A percentile compares a stretch with the other conserved stretches of the same genome.
phyloP scores from a whole-genome alignment of 2,888 invertebrate species.

The Caenorhabditis sulstoni region DNA sequence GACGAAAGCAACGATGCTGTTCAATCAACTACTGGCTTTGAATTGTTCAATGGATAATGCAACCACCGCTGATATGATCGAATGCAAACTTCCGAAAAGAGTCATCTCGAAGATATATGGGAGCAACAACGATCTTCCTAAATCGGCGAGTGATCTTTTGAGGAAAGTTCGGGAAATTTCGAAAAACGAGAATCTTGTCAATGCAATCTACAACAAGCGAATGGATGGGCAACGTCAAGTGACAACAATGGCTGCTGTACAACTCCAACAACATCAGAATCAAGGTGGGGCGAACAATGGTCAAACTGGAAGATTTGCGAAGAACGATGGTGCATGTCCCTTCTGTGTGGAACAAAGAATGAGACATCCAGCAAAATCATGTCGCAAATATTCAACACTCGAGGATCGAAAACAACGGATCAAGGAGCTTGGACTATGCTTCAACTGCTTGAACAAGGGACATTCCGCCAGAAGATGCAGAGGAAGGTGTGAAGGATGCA shows the following conservation, averaged over 20 bases:
- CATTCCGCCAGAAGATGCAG: background rate
- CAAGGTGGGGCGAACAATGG: too few relatives aligned
- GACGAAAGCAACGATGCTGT: background rate
- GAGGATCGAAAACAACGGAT: background rate
- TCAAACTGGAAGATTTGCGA: too few relatives aligned
- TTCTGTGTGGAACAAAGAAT: conserved; percentile 12
- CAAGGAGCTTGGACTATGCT: background rate
- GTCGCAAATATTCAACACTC: background rate
- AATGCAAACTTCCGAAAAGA: background rate
- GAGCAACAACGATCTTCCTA: background rate
- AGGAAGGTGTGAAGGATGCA: background rate
- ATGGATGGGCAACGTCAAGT: background rate
- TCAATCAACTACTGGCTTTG: too few relatives aligned
- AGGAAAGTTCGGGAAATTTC: background rate
- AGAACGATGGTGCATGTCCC: background rate
- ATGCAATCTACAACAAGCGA: background rate
- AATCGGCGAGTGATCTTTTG: background rate
- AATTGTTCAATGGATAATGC: too few relatives aligned
- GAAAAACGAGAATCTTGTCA: background rate
- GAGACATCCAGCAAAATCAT: background rate
- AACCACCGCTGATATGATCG: background rate
- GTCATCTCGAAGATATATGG: conserved; percentile 4
- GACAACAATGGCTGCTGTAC: background rate
- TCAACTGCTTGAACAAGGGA: background rate
- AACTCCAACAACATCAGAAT: background rate